Conservation (phyloP, 2,797 vertebrate species). For the Crypturellus tataupa region DNA sequence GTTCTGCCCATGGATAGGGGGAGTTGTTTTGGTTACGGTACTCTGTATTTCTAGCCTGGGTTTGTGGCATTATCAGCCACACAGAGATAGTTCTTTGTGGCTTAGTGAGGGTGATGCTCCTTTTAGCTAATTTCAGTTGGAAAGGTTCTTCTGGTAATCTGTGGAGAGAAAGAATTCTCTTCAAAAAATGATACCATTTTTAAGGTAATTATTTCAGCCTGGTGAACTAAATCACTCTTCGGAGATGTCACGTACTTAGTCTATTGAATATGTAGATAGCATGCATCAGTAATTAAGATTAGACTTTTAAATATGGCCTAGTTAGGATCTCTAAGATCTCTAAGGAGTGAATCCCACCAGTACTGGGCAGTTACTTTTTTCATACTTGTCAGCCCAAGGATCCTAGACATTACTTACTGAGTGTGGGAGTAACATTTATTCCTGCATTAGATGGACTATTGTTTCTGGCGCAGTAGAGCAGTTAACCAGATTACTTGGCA, state of each 20-base stretch:
- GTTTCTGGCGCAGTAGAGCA: neutral
- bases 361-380: neutral
- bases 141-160: neutral
- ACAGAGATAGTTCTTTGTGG: rapidly evolving
- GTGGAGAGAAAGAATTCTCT: neutral
- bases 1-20: neutral
- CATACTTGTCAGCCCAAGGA: neutral
- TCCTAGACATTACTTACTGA: rapidly evolving
- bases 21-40: neutral
- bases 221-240: neutral
- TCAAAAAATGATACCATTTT: neutral
- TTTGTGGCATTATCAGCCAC: neutral
- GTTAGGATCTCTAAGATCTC: neutral
- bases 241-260: neutral
- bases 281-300: neutral
- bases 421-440: rapidly evolving
- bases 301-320: neutral
- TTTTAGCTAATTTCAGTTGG: neutral
- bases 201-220: neutral
- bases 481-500: neutral
- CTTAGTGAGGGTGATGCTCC: neutral
- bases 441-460: neutral
- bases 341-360: neutral
- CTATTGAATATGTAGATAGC: neutral
- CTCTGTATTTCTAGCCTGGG: neutral